A percentile compares a stretch with the other conserved stretches of the same genome.
Conservation (phyloP, 2,113 vertebrate species). For the Gambusia holbrooki region DNA sequence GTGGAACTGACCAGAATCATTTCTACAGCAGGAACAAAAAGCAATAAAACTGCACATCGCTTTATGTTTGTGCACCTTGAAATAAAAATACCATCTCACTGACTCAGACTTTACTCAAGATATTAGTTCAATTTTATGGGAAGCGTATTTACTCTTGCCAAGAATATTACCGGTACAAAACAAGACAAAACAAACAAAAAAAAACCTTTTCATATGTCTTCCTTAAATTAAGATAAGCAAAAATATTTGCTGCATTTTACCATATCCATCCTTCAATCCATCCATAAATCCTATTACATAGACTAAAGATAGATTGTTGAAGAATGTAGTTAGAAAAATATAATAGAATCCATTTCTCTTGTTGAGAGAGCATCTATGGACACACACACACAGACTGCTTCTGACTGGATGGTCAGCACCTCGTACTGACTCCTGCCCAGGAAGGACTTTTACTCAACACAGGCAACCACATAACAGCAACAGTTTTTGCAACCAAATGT, state of each 20-base stretch:
- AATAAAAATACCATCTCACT: slow-evolving; percentile 3
- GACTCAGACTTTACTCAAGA: background rate
- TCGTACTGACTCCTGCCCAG: too few relatives aligned
- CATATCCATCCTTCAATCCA: background rate
- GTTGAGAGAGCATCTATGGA: too few relatives aligned
- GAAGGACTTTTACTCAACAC: too few relatives aligned
- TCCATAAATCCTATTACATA: background rate
- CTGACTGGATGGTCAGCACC: too few relatives aligned
- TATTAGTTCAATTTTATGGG: background rate
- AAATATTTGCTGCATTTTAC: background rate
- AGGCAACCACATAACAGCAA: too few relatives aligned
- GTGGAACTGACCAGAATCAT: slow-evolving; percentile 2
- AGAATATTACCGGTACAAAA: background rate
- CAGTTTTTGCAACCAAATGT: too few relatives aligned
- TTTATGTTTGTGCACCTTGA: background rate
- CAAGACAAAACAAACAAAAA: background rate
- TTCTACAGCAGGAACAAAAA: slow-evolving; percentile 4
- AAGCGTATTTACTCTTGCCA: background rate
- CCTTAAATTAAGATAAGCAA: background rate
- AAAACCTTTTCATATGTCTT: background rate
- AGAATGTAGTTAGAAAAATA: too few relatives aligned
- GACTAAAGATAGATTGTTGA: background rate
- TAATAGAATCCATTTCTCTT: too few relatives aligned
- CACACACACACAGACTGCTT: too few relatives aligned
- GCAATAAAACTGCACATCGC: background rate